These are phyloP conservation scores for Hydropsyche betteni DNA, from an alignment of 2,888 invertebrate species.

Conservation along the genomic window DNA sequence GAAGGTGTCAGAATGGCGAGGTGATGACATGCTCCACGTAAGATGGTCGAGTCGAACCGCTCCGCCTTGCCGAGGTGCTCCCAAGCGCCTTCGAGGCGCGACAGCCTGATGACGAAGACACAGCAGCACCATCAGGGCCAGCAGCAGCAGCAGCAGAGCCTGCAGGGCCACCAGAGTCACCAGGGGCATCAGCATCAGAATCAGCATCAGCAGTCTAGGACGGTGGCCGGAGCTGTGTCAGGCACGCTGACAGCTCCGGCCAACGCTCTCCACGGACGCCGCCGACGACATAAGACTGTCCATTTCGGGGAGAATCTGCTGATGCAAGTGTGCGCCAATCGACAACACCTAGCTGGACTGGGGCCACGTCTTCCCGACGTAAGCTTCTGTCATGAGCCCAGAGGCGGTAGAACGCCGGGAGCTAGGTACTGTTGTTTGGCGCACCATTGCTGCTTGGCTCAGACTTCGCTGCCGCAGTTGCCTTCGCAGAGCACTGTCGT, in stretches of 20 bases:
- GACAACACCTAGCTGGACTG: slow-evolving; percentile 66
- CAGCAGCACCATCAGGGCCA: slow-evolving; percentile 38
- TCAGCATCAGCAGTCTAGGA: slow-evolving; percentile 56
- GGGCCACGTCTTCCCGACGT: slow-evolving; percentile 65
- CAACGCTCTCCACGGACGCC: slow-evolving; percentile 64
- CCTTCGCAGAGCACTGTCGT: slow-evolving; percentile 57
- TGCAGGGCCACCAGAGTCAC: slow-evolving; percentile 62
- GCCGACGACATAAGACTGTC: slow-evolving; percentile 79
- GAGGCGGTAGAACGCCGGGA: slow-evolving; percentile 61
- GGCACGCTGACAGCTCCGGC: slow-evolving; percentile 58
- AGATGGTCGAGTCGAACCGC: slow-evolving; percentile 52
- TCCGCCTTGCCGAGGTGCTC: slow-evolving; percentile 51
- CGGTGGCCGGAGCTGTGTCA: slow-evolving; percentile 64
- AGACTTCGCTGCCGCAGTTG: slow-evolving; percentile 57
- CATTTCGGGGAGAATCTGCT: slow-evolving; percentile 81
- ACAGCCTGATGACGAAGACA: slow-evolving; percentile 50
- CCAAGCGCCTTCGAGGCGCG: slow-evolving; percentile 48
- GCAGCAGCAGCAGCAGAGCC: slow-evolving; percentile 30
- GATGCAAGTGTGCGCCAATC: slow-evolving; percentile 78
- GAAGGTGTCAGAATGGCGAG: slow-evolving; percentile 40
- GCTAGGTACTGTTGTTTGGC: slow-evolving; percentile 64
- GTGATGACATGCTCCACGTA: slow-evolving; percentile 20
- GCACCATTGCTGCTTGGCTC: slow-evolving; percentile 64
- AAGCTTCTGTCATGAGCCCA: slow-evolving; percentile 64
- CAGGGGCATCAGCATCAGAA: slow-evolving; percentile 55